Conservation (phyloP, 2,888 invertebrate species). For the Linhomoeus sp. region DNA sequence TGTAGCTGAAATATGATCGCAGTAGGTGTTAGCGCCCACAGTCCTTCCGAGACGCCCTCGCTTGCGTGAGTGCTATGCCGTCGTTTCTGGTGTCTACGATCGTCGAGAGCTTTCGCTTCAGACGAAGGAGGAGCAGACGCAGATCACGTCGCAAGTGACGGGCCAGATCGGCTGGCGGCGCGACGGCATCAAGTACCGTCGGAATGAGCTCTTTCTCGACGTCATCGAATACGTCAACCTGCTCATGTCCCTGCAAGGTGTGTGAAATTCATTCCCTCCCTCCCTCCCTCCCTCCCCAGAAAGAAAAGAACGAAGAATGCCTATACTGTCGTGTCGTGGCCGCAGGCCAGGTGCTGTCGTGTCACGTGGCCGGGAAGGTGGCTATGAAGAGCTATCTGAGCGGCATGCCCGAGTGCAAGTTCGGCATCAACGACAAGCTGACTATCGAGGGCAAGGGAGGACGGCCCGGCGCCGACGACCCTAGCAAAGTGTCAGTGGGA, state of each 20-base stretch:
- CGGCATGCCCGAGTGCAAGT: constrained; percentile 99
- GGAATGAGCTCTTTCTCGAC: constrained; percentile 94
- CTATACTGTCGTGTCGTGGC: constrained; percentile 7
- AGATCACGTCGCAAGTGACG: constrained; percentile 79
- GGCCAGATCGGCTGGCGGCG: constrained; percentile 79
- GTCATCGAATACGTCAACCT: constrained; percentile 96
- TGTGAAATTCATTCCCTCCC: no score
- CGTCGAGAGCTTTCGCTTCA: constrained; percentile 33
- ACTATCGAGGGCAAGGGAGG: constrained; percentile 65
- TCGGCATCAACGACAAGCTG: constrained; percentile 95
- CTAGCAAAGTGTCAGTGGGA: no score
- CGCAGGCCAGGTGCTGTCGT: constrained; percentile 81
- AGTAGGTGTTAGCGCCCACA: no score
- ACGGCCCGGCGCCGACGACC: neutral
- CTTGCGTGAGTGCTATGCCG: no score
- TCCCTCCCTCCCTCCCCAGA: no score
- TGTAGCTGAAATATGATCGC: no score
- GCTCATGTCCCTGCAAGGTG: constrained; percentile 96
- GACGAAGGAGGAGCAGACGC: constrained; percentile 96
- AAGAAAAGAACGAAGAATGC: no score
- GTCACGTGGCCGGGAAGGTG: constrained; percentile 96
- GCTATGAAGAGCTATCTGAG: constrained; percentile 99
- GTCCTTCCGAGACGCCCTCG: no score
- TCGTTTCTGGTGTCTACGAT: no score
- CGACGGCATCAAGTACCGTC: constrained; percentile 94